Percentiles rank a stretch among this genome's conserved stretches.
phyloP scores from a whole-genome alignment of 64 coral and sea anemone genomes.

The Actinia equina region DNA sequence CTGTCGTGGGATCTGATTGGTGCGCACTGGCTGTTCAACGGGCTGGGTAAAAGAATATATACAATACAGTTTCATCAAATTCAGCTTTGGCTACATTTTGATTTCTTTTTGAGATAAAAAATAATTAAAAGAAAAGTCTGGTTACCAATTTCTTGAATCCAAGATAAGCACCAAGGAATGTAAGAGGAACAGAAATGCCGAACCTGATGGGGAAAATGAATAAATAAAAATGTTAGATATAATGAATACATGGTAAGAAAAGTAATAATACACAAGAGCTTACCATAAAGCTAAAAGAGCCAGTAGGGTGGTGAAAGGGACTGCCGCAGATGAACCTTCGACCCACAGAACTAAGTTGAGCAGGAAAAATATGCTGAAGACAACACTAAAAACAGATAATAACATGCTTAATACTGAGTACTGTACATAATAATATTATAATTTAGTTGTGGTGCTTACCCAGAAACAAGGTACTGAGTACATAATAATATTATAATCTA shows the following conservation, averaged over 20 bases:
- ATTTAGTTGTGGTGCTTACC: constrained; percentile 47
- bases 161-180: constrained; percentile 96
- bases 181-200: constrained; percentile 95
- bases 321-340: constrained; percentile 91
- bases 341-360: constrained; percentile 92
- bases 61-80: neutral
- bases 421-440: too few species aligned
- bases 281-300: constrained; percentile 90
- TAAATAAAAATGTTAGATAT: too few species aligned
- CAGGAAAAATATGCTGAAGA: constrained; percentile 89
- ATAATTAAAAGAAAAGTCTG: neutral
- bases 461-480: constrained; percentile 69
- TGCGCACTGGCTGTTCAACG: constrained; percentile 90
- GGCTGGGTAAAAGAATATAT: constrained; percentile 43
- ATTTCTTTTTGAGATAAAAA: neutral
- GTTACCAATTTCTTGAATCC: constrained; percentile 92
- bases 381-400: constrained; percentile 40
- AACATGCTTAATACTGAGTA: neutral
- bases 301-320: constrained; percentile 90
- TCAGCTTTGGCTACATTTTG: too few species aligned
- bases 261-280: constrained; percentile 1
- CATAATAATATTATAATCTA: neutral
- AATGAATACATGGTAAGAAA: too few species aligned
- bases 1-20: constrained; percentile 97
- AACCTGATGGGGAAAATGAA: constrained; percentile 42